These are phyloP conservation scores for Argyresthia goedartella DNA, from an alignment of 2,888 invertebrate species.

Conservation along the genomic window DNA sequence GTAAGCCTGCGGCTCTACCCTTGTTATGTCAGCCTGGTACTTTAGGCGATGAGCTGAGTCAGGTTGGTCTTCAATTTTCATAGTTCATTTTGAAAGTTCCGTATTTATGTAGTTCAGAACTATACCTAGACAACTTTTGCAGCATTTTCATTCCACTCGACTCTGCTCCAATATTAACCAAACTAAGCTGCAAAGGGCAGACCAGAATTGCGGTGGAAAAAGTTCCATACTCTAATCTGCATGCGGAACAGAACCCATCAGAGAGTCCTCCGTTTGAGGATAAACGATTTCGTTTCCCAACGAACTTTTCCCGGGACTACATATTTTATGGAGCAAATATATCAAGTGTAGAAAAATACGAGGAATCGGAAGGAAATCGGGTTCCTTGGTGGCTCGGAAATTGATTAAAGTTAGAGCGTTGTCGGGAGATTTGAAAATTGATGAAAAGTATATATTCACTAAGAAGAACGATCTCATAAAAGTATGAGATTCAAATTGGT, in stretches of 20 bases:
- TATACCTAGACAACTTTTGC: no score
- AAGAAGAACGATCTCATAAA: no score
- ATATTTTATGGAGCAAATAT: constrained; percentile 20
- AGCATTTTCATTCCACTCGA: neutral
- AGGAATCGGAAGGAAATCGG: neutral
- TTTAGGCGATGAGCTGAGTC: neutral
- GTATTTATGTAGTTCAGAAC: no score
- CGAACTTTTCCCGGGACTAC: constrained; percentile 15
- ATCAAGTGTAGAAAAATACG: constrained; percentile 7
- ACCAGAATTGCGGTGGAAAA: neutral
- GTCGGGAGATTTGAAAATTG: no score
- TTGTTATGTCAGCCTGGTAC: constrained; percentile 2
- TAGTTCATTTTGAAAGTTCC: no score
- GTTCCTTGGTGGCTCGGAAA: no score
- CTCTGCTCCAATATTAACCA: neutral
- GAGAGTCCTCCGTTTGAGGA: constrained; percentile 30
- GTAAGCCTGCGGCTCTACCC: neutral
- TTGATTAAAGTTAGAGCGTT: no score
- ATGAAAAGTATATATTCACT: no score
- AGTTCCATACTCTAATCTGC: constrained; percentile 23
- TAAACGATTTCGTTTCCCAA: constrained; percentile 33
- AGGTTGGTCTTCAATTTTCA: neutral
- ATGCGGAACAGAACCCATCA: constrained; percentile 24
- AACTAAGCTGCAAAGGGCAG: neutral
- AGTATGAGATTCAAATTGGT: no score